Base-by-base conservation (phyloP, 2,888 invertebrate genomes). In the Cheilosia scutellata region DNA sequence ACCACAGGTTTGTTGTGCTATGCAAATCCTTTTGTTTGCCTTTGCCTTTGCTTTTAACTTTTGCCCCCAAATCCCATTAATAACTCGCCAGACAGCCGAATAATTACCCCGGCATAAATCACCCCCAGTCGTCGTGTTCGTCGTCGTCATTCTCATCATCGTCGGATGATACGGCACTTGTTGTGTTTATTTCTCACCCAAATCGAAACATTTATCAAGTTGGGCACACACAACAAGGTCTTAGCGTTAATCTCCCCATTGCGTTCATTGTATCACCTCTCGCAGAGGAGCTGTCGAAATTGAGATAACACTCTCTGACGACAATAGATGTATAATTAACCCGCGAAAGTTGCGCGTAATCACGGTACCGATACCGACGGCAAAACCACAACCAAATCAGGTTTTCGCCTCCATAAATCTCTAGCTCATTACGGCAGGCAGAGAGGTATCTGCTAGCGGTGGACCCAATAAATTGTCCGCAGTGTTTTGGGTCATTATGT, bases 1-100 rank as follows among this genome's bases (percentile, higher is more conserved):
- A 98, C 93, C 98, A 98, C 93, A 96, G 97, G 97, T 97, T 88
- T 25, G 16, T 62, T 51, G 68, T 77, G 60, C 66, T 86, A 82
- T 82, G 76, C 49, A 71, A 58, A 20, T 47, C 2, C 51, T 27
- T 27, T 51, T 51, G 9, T 62, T 72, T 40, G 57, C 37, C 20
- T 47, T 79, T 76, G 33, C 11, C 6, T 60, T 65, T 53, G 31
- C n/a, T 51, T 33, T 47, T 62, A 25, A 27, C 51, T 62, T 40
- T 57, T 49, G 40, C 42, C 68, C 68, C 68, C 74, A 70, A 79
- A 53, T 74, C 68, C 77, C 82, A 77, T 84, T 80, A 84, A 84
- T 84, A 84, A 84, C 75, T 5, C 58, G n/a, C 55, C 65, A 33
- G 84, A 84, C 84, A 84, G 80, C 70, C 84, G 57, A 84, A 84